Evolutionary conservation across 2,797 vertebrate species (phyloP).

Genomic region (Geotrypetes seraphini): DNA sequence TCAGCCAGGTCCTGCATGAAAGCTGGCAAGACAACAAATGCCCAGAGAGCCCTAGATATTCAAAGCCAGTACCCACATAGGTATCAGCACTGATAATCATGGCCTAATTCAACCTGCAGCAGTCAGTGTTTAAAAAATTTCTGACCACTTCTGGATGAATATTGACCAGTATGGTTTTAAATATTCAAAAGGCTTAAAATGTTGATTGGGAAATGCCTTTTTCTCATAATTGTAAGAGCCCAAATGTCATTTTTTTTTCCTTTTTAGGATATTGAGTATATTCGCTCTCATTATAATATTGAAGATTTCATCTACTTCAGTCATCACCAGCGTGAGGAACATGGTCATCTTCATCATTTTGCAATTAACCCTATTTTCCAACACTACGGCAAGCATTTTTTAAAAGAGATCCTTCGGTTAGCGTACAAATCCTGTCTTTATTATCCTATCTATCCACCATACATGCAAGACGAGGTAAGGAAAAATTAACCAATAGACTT

Average conservation of each 20-base stretch:
- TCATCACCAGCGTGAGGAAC: conserved; percentile 67
- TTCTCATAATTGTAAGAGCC: background rate
- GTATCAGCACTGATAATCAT: too few relatives aligned
- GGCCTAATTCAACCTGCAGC: too few relatives aligned
- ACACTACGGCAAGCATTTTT: conserved; percentile 63
- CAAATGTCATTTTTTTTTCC: background rate
- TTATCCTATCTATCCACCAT: conserved; percentile 57
- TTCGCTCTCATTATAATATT: conserved; percentile 75
- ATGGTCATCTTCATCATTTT: conserved; percentile 73
- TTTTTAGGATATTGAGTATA: conserved; percentile 73
- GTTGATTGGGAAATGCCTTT: too few relatives aligned
- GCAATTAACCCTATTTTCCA: conserved; percentile 60
- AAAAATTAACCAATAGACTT: too few relatives aligned
- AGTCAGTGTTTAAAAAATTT: too few relatives aligned
- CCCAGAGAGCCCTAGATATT: too few relatives aligned
- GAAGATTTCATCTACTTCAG: conserved; percentile 84
- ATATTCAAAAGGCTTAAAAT: too few relatives aligned
- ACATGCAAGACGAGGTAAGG: conserved; percentile 54
- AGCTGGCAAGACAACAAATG: too few relatives aligned
- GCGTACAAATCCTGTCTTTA: conserved; percentile 75
- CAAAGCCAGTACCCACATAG: too few relatives aligned
- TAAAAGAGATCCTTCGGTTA: conserved; percentile 79
- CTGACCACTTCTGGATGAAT: too few relatives aligned
- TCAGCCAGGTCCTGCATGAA: too few relatives aligned
- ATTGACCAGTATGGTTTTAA: too few relatives aligned